Base-by-base conservation (phyloP, 2,113 vertebrate species). In the Plotosus lineatus region DNA sequence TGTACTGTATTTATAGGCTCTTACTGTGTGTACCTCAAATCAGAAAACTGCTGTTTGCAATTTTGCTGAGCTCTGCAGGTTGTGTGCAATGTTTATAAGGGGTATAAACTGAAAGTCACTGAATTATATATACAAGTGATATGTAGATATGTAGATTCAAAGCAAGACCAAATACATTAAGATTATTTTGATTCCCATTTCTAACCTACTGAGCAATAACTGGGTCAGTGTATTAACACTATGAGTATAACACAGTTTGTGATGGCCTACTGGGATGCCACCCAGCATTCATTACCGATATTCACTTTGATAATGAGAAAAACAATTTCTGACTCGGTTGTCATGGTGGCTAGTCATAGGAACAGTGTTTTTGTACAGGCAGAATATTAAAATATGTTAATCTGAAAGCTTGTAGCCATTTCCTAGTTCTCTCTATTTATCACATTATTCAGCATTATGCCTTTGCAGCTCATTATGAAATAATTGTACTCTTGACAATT, bases 401-500 rank as follows among this genome's bases (percentile, higher is more conserved):
- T 69, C 14, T 46, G 40, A 14, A 50, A 31, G 44, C 69, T 46
- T 21, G 7, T 15, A 48, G 42, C 17, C 15, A 31, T 48, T 33
- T 28, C 12, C 28, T 21, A 50, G 21, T 48, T 31, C 69, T 72
- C 15, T 21, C 26, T 92, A 88, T 86, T 88, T 86, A 82, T 86
- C 86, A 87, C 82, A 87, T 91, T 91, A 88, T 85, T 89, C 87
- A 44, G 85, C 82, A 90, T 80, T 91, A 89, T 89, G 88, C 86
- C 86, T 77, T 78, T 7, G 82, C 86, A 66, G 82, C 72, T 88
- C 9, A 84, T 82, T 31, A 84, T 87, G 88, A 79, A 87, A 85
- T 88, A 90, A 79, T 88, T 51, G 77, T 92, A 85, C 81, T 89
- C 87, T 91, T 90, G 90, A 93, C 91, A 88, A 65, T 90, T 79